These are phyloP conservation scores for Dipodomys merriami DNA, from an alignment of 2,113 vertebrate species.

Conservation along the genomic window DNA sequence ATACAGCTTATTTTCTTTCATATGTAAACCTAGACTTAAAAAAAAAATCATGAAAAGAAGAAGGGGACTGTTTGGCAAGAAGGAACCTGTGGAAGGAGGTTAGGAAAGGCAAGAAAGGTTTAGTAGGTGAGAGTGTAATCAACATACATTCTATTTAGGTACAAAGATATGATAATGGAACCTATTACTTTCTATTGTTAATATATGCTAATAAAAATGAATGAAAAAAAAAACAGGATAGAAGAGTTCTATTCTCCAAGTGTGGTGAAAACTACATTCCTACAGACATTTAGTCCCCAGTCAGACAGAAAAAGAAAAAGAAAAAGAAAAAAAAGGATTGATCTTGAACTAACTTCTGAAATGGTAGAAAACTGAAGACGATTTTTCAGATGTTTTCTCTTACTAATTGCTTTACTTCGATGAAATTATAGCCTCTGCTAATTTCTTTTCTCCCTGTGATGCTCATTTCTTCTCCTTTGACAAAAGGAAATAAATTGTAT, in stretches of 20 bases:
- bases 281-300: conserved; percentile 66
- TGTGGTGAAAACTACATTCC: conserved; percentile 65
- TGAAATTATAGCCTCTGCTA: conserved; percentile 42
- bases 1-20: no score
- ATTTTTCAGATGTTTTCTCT: conserved; percentile 63
- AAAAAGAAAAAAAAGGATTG: conserved; percentile 39
- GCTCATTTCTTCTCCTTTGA: conserved; percentile 70
- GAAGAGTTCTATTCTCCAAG: neutral
- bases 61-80: no score
- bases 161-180: no score
- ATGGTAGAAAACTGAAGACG: conserved; percentile 27
- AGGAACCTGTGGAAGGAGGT: no score
- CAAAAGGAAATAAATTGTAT: conserved; percentile 61
- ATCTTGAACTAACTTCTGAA: conserved; percentile 28
- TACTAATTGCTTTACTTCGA: conserved; percentile 55
- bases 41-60: no score
- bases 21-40: no score
- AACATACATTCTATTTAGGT: no score
- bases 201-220: no score
- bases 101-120: no score
- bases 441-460: conserved; percentile 62
- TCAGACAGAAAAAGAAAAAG: conserved; percentile 50
- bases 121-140: no score
- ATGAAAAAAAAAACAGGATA: neutral
- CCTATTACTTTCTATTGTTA: no score